Base-by-base conservation (phyloP, 2,888 invertebrate species). In the Monoplex corrugatus region DNA sequence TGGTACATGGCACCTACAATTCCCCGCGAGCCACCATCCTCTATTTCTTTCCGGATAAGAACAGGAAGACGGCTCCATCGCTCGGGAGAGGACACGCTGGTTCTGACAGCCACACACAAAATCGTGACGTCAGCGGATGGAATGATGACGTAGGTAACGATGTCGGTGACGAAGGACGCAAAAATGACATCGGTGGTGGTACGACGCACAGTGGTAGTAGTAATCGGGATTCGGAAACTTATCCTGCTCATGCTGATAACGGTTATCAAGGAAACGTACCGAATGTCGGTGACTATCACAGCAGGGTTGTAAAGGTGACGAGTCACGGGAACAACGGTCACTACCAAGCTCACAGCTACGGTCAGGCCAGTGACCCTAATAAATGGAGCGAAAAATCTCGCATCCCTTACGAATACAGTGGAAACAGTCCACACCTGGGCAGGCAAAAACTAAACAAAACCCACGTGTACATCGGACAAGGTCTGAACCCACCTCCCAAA, bases 1-100 rank as follows among this genome's bases (percentile, higher is more conserved):
- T 90, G 40, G 83, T 88, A 44, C 88, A 88, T 44, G 88, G 88
- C 57, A 88, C 88, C n/a, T 88, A 88, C 88, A 63, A 83, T 28
- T 88, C 88, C 8, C 88, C 88, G 6, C 68, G 88, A 23, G 80
- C 88, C 83, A 88, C 83, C 88, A 32, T 57, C 72, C 88, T 88
- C 63, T 57, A 19, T 72, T 83, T 82, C 68, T 82, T 75, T 63
- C 87, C 87, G 0, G 32, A 40, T 28, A 1, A 6, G 2, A 19
- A 72, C 13, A 35, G 35, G 35, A 5, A 83, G 32, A 8, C 32
- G 6, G 6, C 32, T 72, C 72, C 32, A 13, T 38, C 13, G 5
- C 40, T 16, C 40, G 43, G 8, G 23, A 1, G 28, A 28, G 68
- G n/a, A 68, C 28, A 8, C 68, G 1, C n/a, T n/a, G n/a, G n/a